phyloP scores from a whole-genome alignment of 1,140 invertebrate species.

The Orius insidiosus region DNA sequence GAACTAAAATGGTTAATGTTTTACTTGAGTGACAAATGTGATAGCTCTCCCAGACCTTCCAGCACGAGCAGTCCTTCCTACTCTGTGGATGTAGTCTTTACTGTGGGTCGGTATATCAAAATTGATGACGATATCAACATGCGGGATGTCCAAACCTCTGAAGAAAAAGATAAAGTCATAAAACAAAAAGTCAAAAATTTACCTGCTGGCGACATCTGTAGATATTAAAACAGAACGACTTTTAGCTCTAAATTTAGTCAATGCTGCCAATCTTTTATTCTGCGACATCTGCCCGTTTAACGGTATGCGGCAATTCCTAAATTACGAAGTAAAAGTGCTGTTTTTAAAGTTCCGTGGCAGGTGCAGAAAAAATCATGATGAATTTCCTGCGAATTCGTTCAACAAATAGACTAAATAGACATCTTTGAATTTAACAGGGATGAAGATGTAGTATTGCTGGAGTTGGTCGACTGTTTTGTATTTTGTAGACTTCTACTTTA shows the following conservation, averaged over 20 bases:
- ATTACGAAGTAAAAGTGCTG: constrained; percentile 72
- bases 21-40: constrained; percentile 64
- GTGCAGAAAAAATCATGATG: constrained; percentile 96
- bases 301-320: constrained; percentile 83
- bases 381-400: constrained; percentile 90
- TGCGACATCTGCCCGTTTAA: constrained; percentile 96
- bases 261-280: constrained; percentile 74
- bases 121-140: constrained; percentile 96
- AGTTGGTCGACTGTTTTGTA: constrained; percentile 97
- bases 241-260: constrained; percentile 88
- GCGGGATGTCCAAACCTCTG: constrained; percentile 93
- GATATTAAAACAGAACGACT: constrained; percentile 77
- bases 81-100: constrained; percentile 93
- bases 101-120: constrained; percentile 92
- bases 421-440: constrained; percentile 93
- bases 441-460: constrained; percentile 88
- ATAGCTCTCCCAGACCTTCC: constrained; percentile 70
- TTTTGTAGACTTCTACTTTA: constrained; percentile 93
- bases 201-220: constrained; percentile 95
- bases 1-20: background rate
- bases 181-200: constrained; percentile 19
- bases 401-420: constrained; percentile 91
- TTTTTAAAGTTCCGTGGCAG: constrained; percentile 78
- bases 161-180: constrained; percentile 19
- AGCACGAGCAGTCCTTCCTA: constrained; percentile 89